Base-by-base conservation (phyloP, 64 coral and sea anemone species). In the Dendronephthya gigantea region DNA sequence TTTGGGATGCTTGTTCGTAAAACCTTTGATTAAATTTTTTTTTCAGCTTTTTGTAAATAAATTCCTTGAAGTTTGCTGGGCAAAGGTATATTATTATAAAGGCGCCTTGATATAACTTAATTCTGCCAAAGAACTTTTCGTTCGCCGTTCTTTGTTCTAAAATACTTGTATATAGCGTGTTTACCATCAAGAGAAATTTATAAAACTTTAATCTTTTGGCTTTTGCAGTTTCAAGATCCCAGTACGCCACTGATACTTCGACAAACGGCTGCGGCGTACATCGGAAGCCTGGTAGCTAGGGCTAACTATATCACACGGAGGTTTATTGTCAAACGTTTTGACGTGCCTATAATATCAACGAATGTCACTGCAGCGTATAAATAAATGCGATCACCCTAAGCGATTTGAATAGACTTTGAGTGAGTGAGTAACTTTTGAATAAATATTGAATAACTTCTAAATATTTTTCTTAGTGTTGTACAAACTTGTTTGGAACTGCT, bases 41-140 rank as follows among this genome's bases (percentile, higher is more conserved):
- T 76, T 33, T 27, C 47, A 97, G 94, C 81, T 84, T 40, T 97
- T 93, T 87, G 56, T 83, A 15, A 93, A 97, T 88, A 86, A 89
- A 35, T 69, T 97, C 22, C 87, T 97, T 69, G 89, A 97, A 69
- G 51, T 90, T 82, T 97, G 94, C 70, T 97, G 94, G 91, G 88
- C 87, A 90, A 97, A 97, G 94, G 94, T 97, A 92, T n/a, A n/a
- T n/a, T n/a, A n/a, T n/a, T n/a, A n/a, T n/a, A n/a, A n/a, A n/a
- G n/a, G n/a, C n/a, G n/a, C n/a, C n/a, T n/a, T n/a, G n/a, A n/a
- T n/a, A n/a, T n/a, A n/a, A n/a, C n/a, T n/a, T n/a, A n/a, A n/a
- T n/a, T n/a, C n/a, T n/a, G n/a, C n/a, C n/a, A n/a, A n/a, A n/a
- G n/a, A n/a, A n/a, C n/a, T n/a, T n/a, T n/a, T n/a, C n/a, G n/a